These are phyloP conservation scores for Stegastes partitus DNA, from an alignment of 2,113 vertebrate species.

Conservation along the genomic window DNA sequence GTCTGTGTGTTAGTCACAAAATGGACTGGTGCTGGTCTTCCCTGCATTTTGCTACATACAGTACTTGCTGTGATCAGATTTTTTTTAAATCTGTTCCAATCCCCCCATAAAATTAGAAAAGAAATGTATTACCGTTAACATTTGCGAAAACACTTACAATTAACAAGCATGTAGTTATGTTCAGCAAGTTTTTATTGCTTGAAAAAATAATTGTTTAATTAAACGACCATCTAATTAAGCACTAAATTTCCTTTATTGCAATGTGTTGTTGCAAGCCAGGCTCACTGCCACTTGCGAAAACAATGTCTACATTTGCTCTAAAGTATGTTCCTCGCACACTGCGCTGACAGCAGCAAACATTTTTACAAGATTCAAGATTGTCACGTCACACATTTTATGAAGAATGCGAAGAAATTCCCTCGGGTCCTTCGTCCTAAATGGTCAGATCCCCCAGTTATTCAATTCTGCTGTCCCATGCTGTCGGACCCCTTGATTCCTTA, in stretches of 20 bases:
- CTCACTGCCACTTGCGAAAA: constrained; percentile 4
- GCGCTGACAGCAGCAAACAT: constrained; percentile 9
- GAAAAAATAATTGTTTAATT: constrained; percentile 30
- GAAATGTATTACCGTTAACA: constrained; percentile 6
- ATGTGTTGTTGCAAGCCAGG: constrained; percentile 13
- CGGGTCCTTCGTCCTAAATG: constrained; percentile 25
- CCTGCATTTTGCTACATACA: too few species aligned
- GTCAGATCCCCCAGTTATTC: constrained; percentile 29
- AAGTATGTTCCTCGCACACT: constrained; percentile 6
- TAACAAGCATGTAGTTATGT: constrained; percentile 20
- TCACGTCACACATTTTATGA: background rate
- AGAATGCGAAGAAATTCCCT: constrained; percentile 22
- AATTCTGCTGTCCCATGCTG: constrained; percentile 9
- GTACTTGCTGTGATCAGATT: too few species aligned
- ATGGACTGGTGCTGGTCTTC: too few species aligned
- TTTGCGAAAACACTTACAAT: background rate
- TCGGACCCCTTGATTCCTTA: constrained; percentile 31
- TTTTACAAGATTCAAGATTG: too few species aligned
- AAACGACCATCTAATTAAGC: constrained; percentile 32
- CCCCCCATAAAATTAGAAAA: too few species aligned
- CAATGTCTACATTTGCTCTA: constrained; percentile 10
- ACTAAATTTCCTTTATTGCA: constrained; percentile 18
- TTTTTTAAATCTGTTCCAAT: too few species aligned
- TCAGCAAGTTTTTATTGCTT: constrained; percentile 7
- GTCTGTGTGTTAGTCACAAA: too few species aligned